Conservation (phyloP, 2,888 invertebrate species). For the Sphaeridia pumilis region DNA sequence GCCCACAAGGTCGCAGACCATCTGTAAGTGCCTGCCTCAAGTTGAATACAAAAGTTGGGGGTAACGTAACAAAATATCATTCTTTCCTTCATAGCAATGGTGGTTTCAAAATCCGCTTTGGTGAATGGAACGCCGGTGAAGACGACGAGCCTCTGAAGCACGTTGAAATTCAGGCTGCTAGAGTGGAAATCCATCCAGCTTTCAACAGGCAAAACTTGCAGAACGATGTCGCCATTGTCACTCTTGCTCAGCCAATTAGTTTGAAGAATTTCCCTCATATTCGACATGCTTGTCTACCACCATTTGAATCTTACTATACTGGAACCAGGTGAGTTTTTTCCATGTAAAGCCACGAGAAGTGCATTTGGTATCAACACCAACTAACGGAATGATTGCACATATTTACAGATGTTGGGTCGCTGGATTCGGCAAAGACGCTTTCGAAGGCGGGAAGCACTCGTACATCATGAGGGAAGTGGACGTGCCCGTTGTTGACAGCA, state of each 20-base stretch:
- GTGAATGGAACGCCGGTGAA: constrained; percentile 61
- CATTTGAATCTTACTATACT: constrained; percentile 7
- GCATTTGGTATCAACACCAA: background rate
- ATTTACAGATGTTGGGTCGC: constrained; percentile 42
- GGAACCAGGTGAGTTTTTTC: constrained; percentile 18
- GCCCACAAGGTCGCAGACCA: constrained; percentile 56
- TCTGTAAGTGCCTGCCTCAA: constrained; percentile 42
- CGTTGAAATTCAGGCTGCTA: constrained; percentile 50
- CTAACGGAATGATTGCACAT: background rate
- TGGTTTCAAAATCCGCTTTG: constrained; percentile 53
- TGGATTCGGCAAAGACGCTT: constrained; percentile 79
- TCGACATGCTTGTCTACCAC: constrained; percentile 46
- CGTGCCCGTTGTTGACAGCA: constrained; percentile 55
- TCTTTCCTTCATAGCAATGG: constrained; percentile 14
- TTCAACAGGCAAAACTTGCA: constrained; percentile 60
- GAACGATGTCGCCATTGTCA: constrained; percentile 69
- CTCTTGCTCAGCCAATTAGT: constrained; percentile 46
- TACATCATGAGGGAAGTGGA: constrained; percentile 62
- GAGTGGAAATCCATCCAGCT: constrained; percentile 52
- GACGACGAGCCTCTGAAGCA: constrained; percentile 54
- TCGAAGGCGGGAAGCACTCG: constrained; percentile 46
- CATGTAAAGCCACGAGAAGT: background rate
- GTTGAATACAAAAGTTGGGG: background rate
- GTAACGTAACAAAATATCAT: background rate
- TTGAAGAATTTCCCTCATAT: constrained; percentile 41